Base-by-base conservation (phyloP, 2,797 vertebrate genomes). In the Enteromius thamalakanensis region DNA sequence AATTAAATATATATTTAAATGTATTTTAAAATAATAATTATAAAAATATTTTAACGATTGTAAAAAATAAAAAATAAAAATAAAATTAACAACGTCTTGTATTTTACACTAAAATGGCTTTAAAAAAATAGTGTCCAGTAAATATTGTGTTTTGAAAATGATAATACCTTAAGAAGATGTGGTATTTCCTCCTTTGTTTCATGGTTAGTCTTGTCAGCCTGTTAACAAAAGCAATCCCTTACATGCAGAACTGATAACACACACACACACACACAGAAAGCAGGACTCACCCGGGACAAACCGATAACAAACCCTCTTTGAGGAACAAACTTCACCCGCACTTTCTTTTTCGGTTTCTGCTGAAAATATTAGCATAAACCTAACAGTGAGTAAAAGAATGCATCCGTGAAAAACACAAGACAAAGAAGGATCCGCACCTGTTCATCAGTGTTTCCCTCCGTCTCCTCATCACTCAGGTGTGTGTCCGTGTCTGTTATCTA, bases 271-370 rank as follows among this genome's bases (percentile, higher is more conserved):
- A 6, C 26, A 26, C 42, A 26, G 19, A n/a, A 0, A 34, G 29
- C 17, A 15, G 23, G 14, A 45, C 42, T 23, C 83, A 94, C 93
- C 90, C 90, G 92, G 3, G 85, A 29, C 0, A 79, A 0, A 0
- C 19, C 32, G 83, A 90, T 90, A 29, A 87, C 0, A 8, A 88
- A 92, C 71, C 91, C 91, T 88, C 90, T 91, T 0, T 86, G 88
- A 4, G 90, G 90, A 40, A 90, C 83, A 77, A 93, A 92, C 64
- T 76, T 90, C 1, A 92, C 76, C 55, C 85, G 93, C 42, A 93
- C 1, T 49, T 64, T 90, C 84, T 90, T 91, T 67, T 76, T 91
- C 1, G 4, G 84, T 77, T 90, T 93, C 90, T 92, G 70, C 1
- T 83, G 60, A 55, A 76, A 17, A 62, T 6, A 14, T 15, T 15